Percentiles rank a stretch among this genome's conserved stretches.
These are phyloP conservation scores for Megaceryle alcyon DNA, from an alignment of 2,797 vertebrate species.

Conservation along the genomic window DNA sequence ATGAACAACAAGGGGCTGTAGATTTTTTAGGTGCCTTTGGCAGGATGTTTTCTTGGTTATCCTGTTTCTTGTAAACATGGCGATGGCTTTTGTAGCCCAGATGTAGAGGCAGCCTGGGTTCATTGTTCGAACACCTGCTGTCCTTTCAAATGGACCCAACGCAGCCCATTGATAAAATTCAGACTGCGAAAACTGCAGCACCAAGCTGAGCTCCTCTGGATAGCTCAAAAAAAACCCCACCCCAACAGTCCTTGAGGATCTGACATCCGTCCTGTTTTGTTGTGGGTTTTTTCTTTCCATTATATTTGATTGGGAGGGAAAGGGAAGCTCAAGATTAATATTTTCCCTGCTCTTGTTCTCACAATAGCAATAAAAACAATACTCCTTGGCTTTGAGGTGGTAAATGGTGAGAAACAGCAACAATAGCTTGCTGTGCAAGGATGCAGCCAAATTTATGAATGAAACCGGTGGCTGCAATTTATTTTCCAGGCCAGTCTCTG, in stretches of 20 bases:
- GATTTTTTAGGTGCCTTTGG: constrained; percentile 55
- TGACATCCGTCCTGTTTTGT: constrained; percentile 18
- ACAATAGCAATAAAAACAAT: constrained; percentile 74
- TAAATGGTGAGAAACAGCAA: constrained; percentile 51
- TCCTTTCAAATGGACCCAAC: constrained; percentile 45
- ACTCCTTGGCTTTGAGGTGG: neutral
- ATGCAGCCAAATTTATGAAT: constrained; percentile 39
- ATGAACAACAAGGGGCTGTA: constrained; percentile 59
- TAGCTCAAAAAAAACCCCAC: neutral
- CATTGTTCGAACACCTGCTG: constrained; percentile 84
- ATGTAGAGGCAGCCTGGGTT: constrained; percentile 68
- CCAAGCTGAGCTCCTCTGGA: neutral
- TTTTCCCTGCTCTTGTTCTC: constrained; percentile 13
- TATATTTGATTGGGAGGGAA: constrained; percentile 55
- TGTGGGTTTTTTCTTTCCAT: neutral
- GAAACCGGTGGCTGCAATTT: neutral
- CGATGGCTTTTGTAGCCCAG: constrained; percentile 75
- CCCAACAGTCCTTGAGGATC: constrained; percentile 27
- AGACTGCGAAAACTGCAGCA: constrained; percentile 26
- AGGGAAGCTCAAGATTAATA: constrained; percentile 28
- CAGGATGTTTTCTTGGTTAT: constrained; percentile 84
- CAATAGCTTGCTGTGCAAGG: neutral
- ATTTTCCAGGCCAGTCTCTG: neutral
- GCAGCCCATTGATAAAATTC: constrained; percentile 73
- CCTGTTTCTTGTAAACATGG: constrained; percentile 76